A percentile compares a stretch with the other conserved stretches of the same genome.
Conservation (phyloP, 2,113 vertebrate genomes). For the Pampusana beccarii region DNA sequence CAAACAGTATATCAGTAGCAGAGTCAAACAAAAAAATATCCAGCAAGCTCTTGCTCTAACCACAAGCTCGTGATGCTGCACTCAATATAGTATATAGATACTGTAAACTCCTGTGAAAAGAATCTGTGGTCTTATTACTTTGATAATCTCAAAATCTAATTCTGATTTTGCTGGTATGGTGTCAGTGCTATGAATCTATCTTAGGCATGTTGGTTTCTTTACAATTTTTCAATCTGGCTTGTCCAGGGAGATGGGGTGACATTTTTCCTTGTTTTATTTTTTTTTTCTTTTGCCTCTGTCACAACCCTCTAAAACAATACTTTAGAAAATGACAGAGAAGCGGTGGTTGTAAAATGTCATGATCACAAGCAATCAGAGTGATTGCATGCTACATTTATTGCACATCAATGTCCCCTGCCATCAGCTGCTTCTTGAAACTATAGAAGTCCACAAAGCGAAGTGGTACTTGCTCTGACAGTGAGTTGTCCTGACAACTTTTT, state of each 20-base stretch:
- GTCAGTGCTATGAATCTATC: neutral
- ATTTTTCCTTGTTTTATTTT: slow-evolving; percentile 43
- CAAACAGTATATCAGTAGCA: neutral
- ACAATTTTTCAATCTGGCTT: slow-evolving; percentile 64
- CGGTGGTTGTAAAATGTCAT: slow-evolving; percentile 71
- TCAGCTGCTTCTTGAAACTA: slow-evolving; percentile 13
- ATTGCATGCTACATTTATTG: slow-evolving; percentile 68
- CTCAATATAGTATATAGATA: neutral
- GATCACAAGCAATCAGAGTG: slow-evolving; percentile 68
- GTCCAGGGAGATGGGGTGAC: slow-evolving; percentile 39
- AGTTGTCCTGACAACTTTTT: neutral
- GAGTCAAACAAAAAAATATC: neutral
- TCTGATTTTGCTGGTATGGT: slow-evolving; percentile 6
- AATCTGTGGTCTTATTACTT: slow-evolving; percentile 4
- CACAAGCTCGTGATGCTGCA: neutral
- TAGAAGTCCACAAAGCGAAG: neutral
- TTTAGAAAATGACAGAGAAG: slow-evolving; percentile 76
- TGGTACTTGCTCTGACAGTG: neutral
- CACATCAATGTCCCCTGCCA: slow-evolving; percentile 43
- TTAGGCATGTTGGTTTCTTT: slow-evolving; percentile 10
- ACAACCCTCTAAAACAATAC: slow-evolving; percentile 63
- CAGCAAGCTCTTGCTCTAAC: neutral
- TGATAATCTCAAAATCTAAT: slow-evolving; percentile 39
- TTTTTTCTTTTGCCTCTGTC: slow-evolving; percentile 61
- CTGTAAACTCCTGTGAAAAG: slow-evolving; percentile 1